Evolutionary conservation across 2,113 vertebrate species (phyloP), one percentile per base, ranked within the genome.

Genomic region (Calidris pugnax): DNA sequence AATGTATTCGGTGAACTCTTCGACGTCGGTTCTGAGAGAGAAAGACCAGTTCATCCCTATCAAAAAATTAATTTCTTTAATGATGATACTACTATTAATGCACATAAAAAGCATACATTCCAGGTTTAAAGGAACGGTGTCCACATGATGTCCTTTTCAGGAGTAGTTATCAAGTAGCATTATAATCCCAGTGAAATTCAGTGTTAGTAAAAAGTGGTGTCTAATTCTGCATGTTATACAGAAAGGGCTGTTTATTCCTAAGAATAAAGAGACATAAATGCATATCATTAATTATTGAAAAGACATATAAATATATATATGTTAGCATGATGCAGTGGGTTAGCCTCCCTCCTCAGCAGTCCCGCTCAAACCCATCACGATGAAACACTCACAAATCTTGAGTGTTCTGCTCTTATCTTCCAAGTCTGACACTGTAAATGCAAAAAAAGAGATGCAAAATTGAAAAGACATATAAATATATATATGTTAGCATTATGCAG

Each of bases 361-460:
- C 57, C 67, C 57, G 69, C 75, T 83, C 67, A 88, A 81, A 88
- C 9, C 83, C 77, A 57, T 76, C 78, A 83, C 47, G 68, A 86
- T 43, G 55, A 91, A 92, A 96, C 67, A 85, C 83, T 55, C 89
- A 89, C 77, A 90, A 80, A 93, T 51, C 66, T 78, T 63, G 47
- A 91, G 74, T 21, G 12, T 48, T 81, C 76, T 92, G 72, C 51
- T 33, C 43, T 77, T 13, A 89, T 90, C 83, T 94, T 56, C 68
- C 63, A 90, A 73, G 72, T 90, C 87, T 88, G 85, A 84, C 51
- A 35, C 76, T 45, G 55, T 66, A 71, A 96, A 94, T 20, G 14
- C 20, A 30, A 55, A 28, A 53, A 62, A 85, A 71, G 48, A 75
- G 27, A 78, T 41, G 11, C 30, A 94, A 85, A 90, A 82, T 50